phyloP scores from a whole-genome alignment of 2,797 vertebrate genomes.

The Salarias fasciatus region DNA sequence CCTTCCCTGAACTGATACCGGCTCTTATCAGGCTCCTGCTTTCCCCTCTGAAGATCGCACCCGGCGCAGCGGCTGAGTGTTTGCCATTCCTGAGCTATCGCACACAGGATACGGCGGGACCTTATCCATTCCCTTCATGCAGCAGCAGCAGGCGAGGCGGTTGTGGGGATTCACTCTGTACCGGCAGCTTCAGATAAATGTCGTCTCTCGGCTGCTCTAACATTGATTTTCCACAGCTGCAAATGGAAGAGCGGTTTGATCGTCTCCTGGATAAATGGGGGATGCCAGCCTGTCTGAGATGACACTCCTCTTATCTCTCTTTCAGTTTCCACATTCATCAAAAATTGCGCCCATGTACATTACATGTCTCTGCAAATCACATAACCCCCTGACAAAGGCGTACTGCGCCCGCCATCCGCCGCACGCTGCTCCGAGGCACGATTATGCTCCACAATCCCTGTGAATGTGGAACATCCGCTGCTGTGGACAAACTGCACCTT shows the following conservation, averaged over 20 bases:
- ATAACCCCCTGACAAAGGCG: slow-evolving; percentile 41
- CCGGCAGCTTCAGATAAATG: slow-evolving; percentile 31
- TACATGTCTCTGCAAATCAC: slow-evolving; percentile 57
- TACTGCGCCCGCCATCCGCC: slow-evolving; percentile 47
- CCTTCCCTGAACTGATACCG: slow-evolving; percentile 38
- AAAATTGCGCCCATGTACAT: slow-evolving; percentile 37
- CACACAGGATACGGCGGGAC: slow-evolving; percentile 44
- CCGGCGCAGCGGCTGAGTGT: slow-evolving; percentile 43
- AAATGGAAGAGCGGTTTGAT: slow-evolving; percentile 40
- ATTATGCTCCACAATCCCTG: slow-evolving; percentile 36
- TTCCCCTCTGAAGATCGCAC: slow-evolving; percentile 38
- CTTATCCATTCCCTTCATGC: slow-evolving; percentile 42
- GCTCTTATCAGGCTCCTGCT: slow-evolving; percentile 49
- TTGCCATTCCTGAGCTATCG: slow-evolving; percentile 72
- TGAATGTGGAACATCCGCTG: slow-evolving; percentile 8
- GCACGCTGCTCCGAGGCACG: slow-evolving; percentile 46
- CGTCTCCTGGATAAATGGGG: slow-evolving; percentile 35
- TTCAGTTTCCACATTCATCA: slow-evolving; percentile 28
- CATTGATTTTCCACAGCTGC: slow-evolving; percentile 48
- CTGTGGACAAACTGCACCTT: slow-evolving; percentile 10
- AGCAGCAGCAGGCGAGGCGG: slow-evolving; percentile 19
- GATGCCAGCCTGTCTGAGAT: slow-evolving; percentile 30
- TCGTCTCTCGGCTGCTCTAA: slow-evolving; percentile 33
- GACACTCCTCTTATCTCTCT: slow-evolving; percentile 25
- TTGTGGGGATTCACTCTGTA: slow-evolving; percentile 30